A percentile compares a stretch with the other conserved stretches of the same genome.
These are phyloP conservation scores for Zelleria hepariella DNA, from an alignment of 2,888 invertebrate species.

Conservation along the genomic window DNA sequence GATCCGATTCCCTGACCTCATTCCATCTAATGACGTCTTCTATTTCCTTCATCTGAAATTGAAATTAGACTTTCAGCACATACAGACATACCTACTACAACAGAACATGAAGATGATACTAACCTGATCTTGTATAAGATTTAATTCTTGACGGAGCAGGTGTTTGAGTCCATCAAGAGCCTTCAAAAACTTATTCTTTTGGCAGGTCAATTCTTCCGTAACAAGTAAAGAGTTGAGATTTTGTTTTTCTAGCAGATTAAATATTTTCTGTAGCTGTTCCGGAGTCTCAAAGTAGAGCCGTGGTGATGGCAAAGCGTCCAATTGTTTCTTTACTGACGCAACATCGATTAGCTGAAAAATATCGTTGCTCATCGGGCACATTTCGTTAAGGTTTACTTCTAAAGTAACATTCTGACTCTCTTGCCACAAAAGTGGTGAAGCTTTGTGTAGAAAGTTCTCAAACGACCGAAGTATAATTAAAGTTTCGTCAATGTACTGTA, in stretches of 20 bases:
- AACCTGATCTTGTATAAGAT: constrained; percentile 51
- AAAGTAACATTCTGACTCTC: constrained; percentile 37
- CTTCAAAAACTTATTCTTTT: constrained; percentile 53
- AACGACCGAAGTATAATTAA: constrained; percentile 53
- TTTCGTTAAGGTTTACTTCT: constrained; percentile 33
- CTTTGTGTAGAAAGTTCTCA: constrained; percentile 54
- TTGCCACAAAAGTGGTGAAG: constrained; percentile 58
- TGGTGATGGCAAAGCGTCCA: constrained; percentile 38
- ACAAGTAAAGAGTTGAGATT: constrained; percentile 59
- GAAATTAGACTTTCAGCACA: not conserved
- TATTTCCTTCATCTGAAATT: constrained; percentile 40
- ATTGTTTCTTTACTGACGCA: constrained; percentile 26
- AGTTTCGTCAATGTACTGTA: constrained; percentile 57
- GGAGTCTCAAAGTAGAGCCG: constrained; percentile 51
- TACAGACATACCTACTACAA: not conserved
- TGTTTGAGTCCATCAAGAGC: constrained; percentile 36
- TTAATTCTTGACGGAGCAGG: constrained; percentile 36
- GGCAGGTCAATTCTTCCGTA: constrained; percentile 50
- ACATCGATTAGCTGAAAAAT: constrained; percentile 41
- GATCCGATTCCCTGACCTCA: constrained; percentile 41
- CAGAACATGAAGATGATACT: not conserved
- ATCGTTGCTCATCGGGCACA: constrained; percentile 41
- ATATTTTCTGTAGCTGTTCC: constrained; percentile 43
- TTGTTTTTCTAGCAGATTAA: constrained; percentile 51
- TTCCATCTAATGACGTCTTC: constrained; percentile 41